These are phyloP conservation scores for Xiphophorus hellerii DNA, from an alignment of 2,113 vertebrate genomes.

Conservation along the genomic window DNA sequence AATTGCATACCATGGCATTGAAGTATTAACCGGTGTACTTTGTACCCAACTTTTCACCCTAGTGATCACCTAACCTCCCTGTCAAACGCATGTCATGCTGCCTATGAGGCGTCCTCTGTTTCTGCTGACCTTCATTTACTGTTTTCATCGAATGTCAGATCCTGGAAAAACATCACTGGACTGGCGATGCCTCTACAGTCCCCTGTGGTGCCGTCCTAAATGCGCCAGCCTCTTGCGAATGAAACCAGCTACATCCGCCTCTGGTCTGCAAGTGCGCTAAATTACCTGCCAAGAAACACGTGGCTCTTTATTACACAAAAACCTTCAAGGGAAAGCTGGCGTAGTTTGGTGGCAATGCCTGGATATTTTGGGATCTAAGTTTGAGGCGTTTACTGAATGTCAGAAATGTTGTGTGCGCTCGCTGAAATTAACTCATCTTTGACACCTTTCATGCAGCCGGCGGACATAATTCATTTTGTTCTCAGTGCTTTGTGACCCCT, in stretches of 20 bases:
- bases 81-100: not conserved
- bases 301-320: not conserved
- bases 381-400: slow-evolving; percentile 16
- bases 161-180: not conserved
- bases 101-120: not conserved
- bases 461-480: slow-evolving; percentile 21
- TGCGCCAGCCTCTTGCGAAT: not conserved
- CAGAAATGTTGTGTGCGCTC: slow-evolving; percentile 21
- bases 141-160: not conserved
- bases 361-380: slow-evolving; percentile 8
- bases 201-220: not conserved
- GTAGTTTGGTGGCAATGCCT: not conserved
- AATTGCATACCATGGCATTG: too few relatives aligned
- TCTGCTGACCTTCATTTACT: not conserved
- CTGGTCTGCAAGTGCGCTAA: not conserved
- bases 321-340: not conserved
- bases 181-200: not conserved
- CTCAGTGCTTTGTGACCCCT: slow-evolving; percentile 17
- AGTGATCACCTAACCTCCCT: too few relatives aligned
- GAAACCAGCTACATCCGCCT: not conserved
- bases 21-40: too few relatives aligned
- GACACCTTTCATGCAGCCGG: slow-evolving; percentile 28
- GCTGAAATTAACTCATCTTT: slow-evolving; percentile 6
- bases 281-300: slow-evolving; percentile 1
- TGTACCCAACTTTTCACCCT: too few relatives aligned